Evolutionary conservation across 1,140 invertebrate species (phyloP), one percentile per base, ranked within the genome.

Genomic region (Drosophila sproati): DNA sequence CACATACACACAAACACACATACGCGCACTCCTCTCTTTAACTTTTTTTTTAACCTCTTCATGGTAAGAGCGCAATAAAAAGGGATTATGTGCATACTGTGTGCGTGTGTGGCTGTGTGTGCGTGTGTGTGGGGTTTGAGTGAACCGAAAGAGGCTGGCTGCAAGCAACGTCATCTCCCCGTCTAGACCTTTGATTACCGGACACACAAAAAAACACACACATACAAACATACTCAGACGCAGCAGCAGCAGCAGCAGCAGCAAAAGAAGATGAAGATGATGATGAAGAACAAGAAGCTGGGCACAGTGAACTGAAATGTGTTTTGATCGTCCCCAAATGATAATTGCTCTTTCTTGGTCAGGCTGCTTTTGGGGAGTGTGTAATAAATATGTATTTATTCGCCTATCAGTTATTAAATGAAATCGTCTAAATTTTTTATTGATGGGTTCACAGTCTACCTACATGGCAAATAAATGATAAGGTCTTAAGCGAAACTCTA

Each of bases 121-220:
- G 7, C 56, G 39, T 20, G 29, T 10, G 5, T 41, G 35, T 34
- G 10, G 32, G 35, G 47, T 50, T 77, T 72, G 68, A 48, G 34
- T 59, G 62, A 39, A 71, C 57, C 70, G 73, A 79, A 83, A 83
- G 85, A 88, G 78, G 85, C 83, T 89, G 80, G 85, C 83, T 89
- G 80, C 80, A 78, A 35, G 20, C 85, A 63, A 80, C 77, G 77
- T 62, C 72, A 74, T 74, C 66, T 62, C 74, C 62, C 68, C 72
- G 83, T 88, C 83, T 88, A 88, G 83, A 88, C 83, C 55, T 89
- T 89, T 88, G 85, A 88, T 88, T 88, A 88, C 83, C 85, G 80
- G 74, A 72, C 55, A 80, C 66, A 61, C 39, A 77, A 52, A 73
- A 20, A 20, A 52, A 57, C 66, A 77, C 74, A 34, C 50, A 67